Percentiles rank a stretch among this genome's conserved stretches.
Evolutionary conservation across 2,113 vertebrate genomes (phyloP).

Genomic region (Oreotrochilus melanogaster): DNA sequence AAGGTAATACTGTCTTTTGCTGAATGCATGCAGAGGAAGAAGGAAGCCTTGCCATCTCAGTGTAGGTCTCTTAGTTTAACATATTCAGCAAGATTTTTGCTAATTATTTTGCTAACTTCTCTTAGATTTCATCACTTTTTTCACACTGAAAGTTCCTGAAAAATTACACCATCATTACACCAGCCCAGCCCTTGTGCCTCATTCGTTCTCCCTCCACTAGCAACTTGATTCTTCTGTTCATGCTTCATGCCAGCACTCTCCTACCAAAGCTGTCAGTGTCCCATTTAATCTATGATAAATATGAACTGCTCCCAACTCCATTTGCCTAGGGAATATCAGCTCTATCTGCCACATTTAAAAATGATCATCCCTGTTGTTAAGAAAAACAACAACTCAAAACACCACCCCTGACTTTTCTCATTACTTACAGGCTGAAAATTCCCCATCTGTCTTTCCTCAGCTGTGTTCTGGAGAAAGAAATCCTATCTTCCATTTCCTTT

Average conservation of each 20-base stretch:
- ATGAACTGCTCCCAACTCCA: neutral
- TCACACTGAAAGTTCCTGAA: neutral
- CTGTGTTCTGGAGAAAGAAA: neutral
- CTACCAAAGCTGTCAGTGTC: constrained; percentile 32
- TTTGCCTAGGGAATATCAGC: constrained; percentile 51
- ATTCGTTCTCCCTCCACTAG: neutral
- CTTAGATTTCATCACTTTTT: neutral
- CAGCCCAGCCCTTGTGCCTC: neutral
- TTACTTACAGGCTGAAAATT: neutral
- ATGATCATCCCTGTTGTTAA: constrained; percentile 45
- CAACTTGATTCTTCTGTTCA: neutral
- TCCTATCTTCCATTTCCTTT: neutral
- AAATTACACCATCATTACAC: neutral
- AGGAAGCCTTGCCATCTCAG: fast-evolving
- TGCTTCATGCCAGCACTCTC: neutral
- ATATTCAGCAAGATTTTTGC: neutral
- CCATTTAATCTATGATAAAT: constrained; percentile 61
- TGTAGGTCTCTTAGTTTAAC: neutral
- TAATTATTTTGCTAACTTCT: neutral
- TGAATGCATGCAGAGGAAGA: neutral
- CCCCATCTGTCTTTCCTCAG: constrained; percentile 44
- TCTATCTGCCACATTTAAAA: constrained; percentile 58
- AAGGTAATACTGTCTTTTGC: neutral
- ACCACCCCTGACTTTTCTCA: constrained; percentile 46
- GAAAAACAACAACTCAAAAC: constrained; percentile 49